Evolutionary conservation across 2,888 invertebrate genomes (phyloP).

Genomic region (Mantis religiosa): DNA sequence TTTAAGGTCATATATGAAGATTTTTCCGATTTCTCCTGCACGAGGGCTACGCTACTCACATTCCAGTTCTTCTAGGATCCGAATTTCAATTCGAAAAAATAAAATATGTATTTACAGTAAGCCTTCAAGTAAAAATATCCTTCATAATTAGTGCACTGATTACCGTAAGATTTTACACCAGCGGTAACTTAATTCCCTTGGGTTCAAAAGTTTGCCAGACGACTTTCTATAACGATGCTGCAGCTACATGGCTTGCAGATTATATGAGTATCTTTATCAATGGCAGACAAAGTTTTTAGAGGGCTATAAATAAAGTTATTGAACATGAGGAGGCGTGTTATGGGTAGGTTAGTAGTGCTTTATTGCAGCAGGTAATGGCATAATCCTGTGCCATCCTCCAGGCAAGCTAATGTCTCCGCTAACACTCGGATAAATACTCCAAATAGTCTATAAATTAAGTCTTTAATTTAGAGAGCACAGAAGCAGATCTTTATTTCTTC

Average conservation of each 20-base stretch:
- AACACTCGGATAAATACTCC: not conserved
- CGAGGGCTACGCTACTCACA: too few species aligned
- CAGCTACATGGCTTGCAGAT: not conserved
- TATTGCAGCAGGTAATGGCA: not conserved
- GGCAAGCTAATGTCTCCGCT: not conserved
- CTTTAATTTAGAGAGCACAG: not conserved
- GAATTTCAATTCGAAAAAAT: too few species aligned
- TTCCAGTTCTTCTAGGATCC: too few species aligned
- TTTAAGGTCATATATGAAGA: too few species aligned
- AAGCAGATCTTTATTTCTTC: not conserved
- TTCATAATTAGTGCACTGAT: too few species aligned
- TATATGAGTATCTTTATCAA: not conserved
- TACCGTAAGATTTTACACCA: too few species aligned
- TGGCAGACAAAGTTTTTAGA: not conserved
- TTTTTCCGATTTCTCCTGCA: too few species aligned
- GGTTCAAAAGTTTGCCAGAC: not conserved
- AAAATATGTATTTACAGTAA: too few species aligned
- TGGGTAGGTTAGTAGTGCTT: not conserved
- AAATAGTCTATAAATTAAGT: not conserved
- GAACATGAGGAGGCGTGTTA: not conserved
- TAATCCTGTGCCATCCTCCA: not conserved
- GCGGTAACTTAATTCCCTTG: not conserved
- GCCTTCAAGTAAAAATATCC: too few species aligned
- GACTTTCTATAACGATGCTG: not conserved
- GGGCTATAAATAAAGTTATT: not conserved